Base-by-base conservation (phyloP, 2,797 vertebrate genomes). In the Cuniculus paca region DNA sequence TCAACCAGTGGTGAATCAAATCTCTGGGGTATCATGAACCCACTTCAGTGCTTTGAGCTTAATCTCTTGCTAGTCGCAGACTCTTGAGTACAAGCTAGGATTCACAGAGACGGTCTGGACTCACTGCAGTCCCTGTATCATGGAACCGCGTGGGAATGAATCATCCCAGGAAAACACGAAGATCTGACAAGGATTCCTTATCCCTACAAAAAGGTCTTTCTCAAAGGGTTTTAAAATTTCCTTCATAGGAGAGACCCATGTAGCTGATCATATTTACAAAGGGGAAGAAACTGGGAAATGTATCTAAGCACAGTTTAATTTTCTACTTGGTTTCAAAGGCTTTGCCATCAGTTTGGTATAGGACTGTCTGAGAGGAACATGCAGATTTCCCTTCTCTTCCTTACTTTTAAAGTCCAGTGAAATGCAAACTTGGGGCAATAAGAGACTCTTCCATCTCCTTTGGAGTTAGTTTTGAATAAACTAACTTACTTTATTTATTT, bases 181-280 rank as follows among this genome's bases (percentile, higher is more conserved):
- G 34, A 36, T 9, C 6, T n/a, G 16, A 1, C 60, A 89, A 79
- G 20, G 8, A 75, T 31, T 86, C 82, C n/a, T 56, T 80, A 61
- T 36, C 31, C 6, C 65, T n/a, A 31, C 0, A 70, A 72, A 0
- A 2, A n/a, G 36, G 3, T 6, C 45, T 63, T 60, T 19, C 86
- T 36, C 77, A 61, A 80, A 61, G 60, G 48, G 45, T 52, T 80
- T 96, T 92, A 80, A 58, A 5, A 45, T 93, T 74, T 80, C 58
- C 31, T 80, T 77, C 9, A 26, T n/a, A 75, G n/a, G 5, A 58
- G 24, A 91, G 14, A 72, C 19, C 52, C 58, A 88, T 34, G 28
- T 34, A 28, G 19, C 26, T 82, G 56, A 42, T 9, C 61, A 65
- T 52, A 92, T 16, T 79, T 20, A 42, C 11, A 39, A 70, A 90